phyloP scores from a whole-genome alignment of 2,888 invertebrate genomes.

The Philaethria dido region DNA sequence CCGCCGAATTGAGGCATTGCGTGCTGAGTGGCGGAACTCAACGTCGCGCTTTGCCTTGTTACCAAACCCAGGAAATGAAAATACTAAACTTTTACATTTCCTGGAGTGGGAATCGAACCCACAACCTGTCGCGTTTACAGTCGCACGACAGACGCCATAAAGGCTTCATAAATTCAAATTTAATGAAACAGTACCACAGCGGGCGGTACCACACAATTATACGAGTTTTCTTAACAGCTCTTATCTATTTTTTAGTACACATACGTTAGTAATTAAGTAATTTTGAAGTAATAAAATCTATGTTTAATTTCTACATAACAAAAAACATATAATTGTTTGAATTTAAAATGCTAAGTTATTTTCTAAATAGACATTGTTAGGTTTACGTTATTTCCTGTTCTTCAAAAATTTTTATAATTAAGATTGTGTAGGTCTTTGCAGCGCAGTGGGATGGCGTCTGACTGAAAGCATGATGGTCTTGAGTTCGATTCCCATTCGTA shows the following conservation, averaged over 20 bases:
- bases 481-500: too few relatives aligned
- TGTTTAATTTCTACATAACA: neutral
- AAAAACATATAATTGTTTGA: slow-evolving; percentile 1
- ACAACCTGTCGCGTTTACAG: too few relatives aligned
- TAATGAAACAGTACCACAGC: slow-evolving; percentile 12
- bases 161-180: slow-evolving; percentile 6
- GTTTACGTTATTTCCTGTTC: neutral
- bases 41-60: too few relatives aligned
- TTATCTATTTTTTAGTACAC: neutral
- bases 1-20: too few relatives aligned
- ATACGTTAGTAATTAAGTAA: slow-evolving; percentile 17
- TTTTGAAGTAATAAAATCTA: slow-evolving; percentile 8
- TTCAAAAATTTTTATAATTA: neutral
- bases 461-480: too few relatives aligned
- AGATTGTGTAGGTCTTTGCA: neutral
- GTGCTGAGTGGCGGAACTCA: too few relatives aligned
- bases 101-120: too few relatives aligned
- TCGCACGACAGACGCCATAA: too few relatives aligned
- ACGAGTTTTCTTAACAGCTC: neutral
- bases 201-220: slow-evolving; percentile 5
- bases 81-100: too few relatives aligned
- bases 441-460: too few relatives aligned
- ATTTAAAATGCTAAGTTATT: neutral
- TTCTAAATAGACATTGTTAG: neutral
- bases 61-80: too few relatives aligned